Conservation (phyloP, 1,140 invertebrate species). For the Philopotamus ludificatus region DNA sequence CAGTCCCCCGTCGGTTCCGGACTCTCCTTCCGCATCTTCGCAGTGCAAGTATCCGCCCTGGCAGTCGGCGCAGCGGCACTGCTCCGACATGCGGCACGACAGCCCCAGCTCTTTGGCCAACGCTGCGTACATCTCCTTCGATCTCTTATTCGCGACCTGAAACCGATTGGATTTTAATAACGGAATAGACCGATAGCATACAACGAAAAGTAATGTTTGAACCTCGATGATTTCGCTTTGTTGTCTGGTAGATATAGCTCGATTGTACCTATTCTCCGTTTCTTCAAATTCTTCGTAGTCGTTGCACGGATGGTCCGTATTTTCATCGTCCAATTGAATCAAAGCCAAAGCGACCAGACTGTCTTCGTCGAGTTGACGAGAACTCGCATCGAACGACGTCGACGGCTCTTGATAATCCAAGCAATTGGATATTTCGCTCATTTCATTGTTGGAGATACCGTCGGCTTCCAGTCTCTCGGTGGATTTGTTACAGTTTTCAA, state of each 20-base stretch:
- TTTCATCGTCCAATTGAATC: slow-evolving; percentile 9
- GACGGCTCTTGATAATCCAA: slow-evolving; percentile 35
- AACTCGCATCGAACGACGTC: slow-evolving; percentile 33
- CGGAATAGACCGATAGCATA: neutral
- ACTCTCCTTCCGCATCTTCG: slow-evolving; percentile 19
- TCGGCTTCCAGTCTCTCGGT: neutral
- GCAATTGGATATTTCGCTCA: slow-evolving; percentile 14
- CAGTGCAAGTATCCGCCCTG: slow-evolving; percentile 38
- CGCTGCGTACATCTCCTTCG: slow-evolving; percentile 38
- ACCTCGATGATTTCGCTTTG: slow-evolving; percentile 14
- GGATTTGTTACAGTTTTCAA: neutral
- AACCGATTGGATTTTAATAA: neutral
- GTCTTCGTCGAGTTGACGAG: slow-evolving; percentile 32
- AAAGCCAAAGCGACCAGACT: slow-evolving; percentile 26
- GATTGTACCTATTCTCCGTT: neutral
- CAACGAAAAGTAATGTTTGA: no score
- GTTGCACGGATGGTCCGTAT: slow-evolving; percentile 6
- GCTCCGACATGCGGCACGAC: slow-evolving; percentile 36
- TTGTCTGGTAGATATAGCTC: neutral
- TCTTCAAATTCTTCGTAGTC: slow-evolving; percentile 1
- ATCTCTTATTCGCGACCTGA: slow-evolving; percentile 38
- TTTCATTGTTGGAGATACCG: neutral
- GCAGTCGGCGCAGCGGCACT: slow-evolving; percentile 37
- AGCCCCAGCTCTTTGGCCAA: slow-evolving; percentile 36
- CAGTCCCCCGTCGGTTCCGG: slow-evolving; percentile 31